Percentiles rank a stretch among this genome's conserved stretches.
phyloP scores from a whole-genome alignment of 2,797 vertebrate genomes.

The Galagoides demidoff region DNA sequence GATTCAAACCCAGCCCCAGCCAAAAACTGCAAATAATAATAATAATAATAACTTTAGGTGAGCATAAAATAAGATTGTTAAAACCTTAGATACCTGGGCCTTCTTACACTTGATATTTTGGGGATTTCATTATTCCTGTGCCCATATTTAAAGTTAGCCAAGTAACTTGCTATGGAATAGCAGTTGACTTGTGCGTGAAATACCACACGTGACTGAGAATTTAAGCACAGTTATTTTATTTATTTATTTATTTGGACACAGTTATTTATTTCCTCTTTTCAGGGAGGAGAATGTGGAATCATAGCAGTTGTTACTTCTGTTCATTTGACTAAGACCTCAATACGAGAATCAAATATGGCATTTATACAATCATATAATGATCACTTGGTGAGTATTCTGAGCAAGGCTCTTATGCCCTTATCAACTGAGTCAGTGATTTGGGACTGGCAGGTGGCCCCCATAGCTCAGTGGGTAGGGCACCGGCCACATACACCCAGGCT shows the following conservation, averaged over 20 bases:
- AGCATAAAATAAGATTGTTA: neutral
- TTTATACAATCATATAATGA: neutral
- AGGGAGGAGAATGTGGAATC: fast-evolving
- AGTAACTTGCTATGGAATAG: neutral
- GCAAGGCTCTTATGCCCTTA: neutral
- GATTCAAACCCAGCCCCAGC: too few relatives aligned
- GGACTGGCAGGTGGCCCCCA: too few relatives aligned
- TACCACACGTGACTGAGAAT: neutral
- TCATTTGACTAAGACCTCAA: neutral
- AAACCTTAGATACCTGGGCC: neutral
- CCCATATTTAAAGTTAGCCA: neutral
- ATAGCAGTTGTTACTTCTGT: neutral
- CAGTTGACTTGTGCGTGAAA: neutral
- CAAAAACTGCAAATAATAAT: too few relatives aligned
- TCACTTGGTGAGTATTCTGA: neutral
- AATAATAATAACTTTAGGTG: neutral
- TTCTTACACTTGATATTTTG: neutral
- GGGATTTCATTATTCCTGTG: neutral
- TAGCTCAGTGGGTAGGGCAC: too few relatives aligned
- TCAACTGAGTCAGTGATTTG: neutral
- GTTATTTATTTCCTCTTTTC: too few relatives aligned
- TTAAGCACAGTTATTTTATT: too few relatives aligned
- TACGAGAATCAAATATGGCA: neutral
- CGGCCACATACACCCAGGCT: too few relatives aligned
- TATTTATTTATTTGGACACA: too few relatives aligned